Evolutionary conservation across 2,888 invertebrate genomes (phyloP), one percentile per base, ranked within the genome.

Genomic region (Cheilosia urbana): DNA sequence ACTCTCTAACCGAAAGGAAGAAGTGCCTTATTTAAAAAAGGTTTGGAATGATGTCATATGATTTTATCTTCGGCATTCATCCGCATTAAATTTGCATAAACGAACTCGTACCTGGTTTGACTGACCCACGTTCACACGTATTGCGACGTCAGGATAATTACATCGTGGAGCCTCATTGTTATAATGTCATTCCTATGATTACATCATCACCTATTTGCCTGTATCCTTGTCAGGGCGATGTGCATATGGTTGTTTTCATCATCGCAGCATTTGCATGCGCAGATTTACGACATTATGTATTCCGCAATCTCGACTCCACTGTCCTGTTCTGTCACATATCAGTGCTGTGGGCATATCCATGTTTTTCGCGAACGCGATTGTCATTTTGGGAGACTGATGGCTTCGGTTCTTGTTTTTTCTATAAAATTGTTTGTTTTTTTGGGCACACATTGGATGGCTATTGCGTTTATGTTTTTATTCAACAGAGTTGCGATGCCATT

Each of bases 121-220:
- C 37, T 37, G 37, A 13, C 13, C 34, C 2, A 13, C 11, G 3
- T 37, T 2, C 37, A 13, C 2, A 13, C 11, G 4, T 37, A 13
- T 37, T 37, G 13, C 37, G 11, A 37, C 37, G 13, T 13, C 37
- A 13, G 37, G 4, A 37, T 37, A 37, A 17, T 30, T n/a, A 55
- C 55, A 55, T 34, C 7, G 55, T 24, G 30, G 34, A 30, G 4
- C 3, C 37, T 17, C 15, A 30, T 55, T 30, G 45, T 17, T 17
- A 55, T 30, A 30, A 30, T 6, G n/a, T 1, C 55, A 9, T 15
- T 55, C 1, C n/a, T 13, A 1, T 55, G 30, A 30, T 30, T 55
- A 55, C 24, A 51, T 15, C 55, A 55, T 55, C 55, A 30, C 9
- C 15, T 55, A 55, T n/a, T 55, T 55, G n/a, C 7, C 7, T n/a